Percentiles rank a stretch among this genome's conserved stretches.
These are phyloP conservation scores for Coecobrya sp. DNA, from an alignment of 2,888 invertebrate genomes.

Conservation along the genomic window DNA sequence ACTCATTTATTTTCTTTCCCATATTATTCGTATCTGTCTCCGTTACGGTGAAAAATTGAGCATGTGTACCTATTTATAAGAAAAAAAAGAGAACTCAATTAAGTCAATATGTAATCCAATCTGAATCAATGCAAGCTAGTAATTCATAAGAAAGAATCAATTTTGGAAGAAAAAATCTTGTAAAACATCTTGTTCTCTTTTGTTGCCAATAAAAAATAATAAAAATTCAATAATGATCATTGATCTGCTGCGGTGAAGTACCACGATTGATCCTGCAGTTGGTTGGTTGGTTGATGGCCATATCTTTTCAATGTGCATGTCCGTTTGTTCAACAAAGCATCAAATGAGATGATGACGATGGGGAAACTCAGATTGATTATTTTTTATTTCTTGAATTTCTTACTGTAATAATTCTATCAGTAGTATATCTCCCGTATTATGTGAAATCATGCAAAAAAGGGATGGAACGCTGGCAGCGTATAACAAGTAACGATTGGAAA, in stretches of 20 bases:
- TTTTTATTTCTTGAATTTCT: constrained; percentile 37
- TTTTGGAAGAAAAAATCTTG: constrained; percentile 52
- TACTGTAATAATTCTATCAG: constrained; percentile 33
- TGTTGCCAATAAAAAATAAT: constrained; percentile 53
- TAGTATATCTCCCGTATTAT: constrained; percentile 40
- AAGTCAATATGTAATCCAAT: constrained; percentile 67
- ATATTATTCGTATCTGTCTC: constrained; percentile 47
- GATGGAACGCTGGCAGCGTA: neutral
- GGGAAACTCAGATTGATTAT: constrained; percentile 54
- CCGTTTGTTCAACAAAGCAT: neutral
- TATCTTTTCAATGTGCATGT: neutral
- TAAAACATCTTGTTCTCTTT: constrained; percentile 62
- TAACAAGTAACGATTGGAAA: constrained; percentile 55
- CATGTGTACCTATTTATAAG: constrained; percentile 58
- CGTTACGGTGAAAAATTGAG: constrained; percentile 42
- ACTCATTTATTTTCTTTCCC: constrained; percentile 63
- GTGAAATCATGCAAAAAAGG: constrained; percentile 65
- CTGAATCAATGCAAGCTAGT: constrained; percentile 45
- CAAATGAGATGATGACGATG: constrained; percentile 2
- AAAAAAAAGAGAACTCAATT: constrained; percentile 63
- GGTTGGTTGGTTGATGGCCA: neutral
- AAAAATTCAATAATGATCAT: neutral
- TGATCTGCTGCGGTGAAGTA: constrained; percentile 18
- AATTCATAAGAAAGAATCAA: constrained; percentile 57
- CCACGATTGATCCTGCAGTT: neutral